Conservation (phyloP, 2,797 vertebrate genomes). For the Halcyon leucocephala region DNA sequence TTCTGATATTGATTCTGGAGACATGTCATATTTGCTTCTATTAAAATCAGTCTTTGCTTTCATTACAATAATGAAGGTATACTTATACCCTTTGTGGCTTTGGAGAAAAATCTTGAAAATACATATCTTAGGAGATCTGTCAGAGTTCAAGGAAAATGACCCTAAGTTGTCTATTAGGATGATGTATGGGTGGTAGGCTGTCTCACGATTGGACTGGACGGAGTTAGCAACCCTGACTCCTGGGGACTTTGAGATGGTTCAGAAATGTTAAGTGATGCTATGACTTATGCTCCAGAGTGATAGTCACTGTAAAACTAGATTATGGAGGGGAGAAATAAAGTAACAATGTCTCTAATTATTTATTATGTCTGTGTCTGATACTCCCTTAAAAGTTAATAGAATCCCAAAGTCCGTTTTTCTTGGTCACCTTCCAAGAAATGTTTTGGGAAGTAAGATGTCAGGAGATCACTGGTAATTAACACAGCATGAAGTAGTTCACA, state of each 20-base stretch:
- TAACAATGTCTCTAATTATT: not conserved
- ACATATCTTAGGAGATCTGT: not conserved
- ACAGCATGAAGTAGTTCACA: not conserved
- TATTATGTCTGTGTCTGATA: not conserved
- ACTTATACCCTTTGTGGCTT: not conserved
- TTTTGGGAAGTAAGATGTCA: not conserved
- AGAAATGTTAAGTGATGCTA: not conserved
- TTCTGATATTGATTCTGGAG: not conserved
- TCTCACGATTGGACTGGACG: not conserved
- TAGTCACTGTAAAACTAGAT: not conserved
- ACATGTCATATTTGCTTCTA: not conserved
- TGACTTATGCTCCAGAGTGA: not conserved
- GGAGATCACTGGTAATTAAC: not conserved
- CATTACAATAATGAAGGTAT: not conserved
- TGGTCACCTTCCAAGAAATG: not conserved
- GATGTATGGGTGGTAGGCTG: accelerated
- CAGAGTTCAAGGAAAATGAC: not conserved
- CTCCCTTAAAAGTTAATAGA: not conserved
- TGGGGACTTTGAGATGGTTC: not conserved
- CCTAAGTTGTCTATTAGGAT: not conserved
- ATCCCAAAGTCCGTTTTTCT: not conserved
- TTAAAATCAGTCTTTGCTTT: not conserved
- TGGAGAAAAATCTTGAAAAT: not conserved
- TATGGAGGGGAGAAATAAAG: not conserved
- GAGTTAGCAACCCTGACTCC: not conserved